phyloP scores from a whole-genome alignment of 2,888 invertebrate genomes.

The Oithona nana region DNA sequence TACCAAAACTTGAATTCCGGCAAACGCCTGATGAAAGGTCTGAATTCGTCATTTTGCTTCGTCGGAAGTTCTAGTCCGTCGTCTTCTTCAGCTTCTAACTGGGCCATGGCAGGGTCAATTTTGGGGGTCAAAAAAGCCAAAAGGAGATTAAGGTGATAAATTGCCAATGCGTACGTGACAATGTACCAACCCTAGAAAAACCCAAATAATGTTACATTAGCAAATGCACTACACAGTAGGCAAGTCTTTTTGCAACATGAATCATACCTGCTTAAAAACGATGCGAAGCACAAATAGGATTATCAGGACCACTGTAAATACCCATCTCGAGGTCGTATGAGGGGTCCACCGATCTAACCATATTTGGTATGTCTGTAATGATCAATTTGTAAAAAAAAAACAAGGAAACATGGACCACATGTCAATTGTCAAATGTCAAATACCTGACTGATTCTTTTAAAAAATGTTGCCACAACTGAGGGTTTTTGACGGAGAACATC shows the following conservation, averaged over 20 bases:
- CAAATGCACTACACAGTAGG: too few species aligned
- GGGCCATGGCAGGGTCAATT: constrained; percentile 83
- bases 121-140: constrained; percentile 99
- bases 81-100: constrained; percentile 55
- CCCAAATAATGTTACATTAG: too few species aligned
- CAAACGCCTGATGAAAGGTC: constrained; percentile 83
- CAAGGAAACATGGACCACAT: background rate
- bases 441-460: constrained; percentile 11
- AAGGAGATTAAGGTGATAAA: constrained; percentile 96
- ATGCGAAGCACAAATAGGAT: constrained; percentile 40
- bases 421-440: too few species aligned
- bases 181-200: constrained; percentile 92
- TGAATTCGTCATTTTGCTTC: constrained; percentile 85
- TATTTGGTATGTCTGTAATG: constrained; percentile 43
- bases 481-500: constrained; percentile 8
- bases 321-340: constrained; percentile 58
- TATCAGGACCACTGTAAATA: constrained; percentile 46
- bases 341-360: constrained; percentile 71
- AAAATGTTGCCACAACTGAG: constrained; percentile 1
- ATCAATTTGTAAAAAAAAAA: background rate
- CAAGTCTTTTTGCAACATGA: too few species aligned
- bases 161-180: constrained; percentile 93
- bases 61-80: constrained; percentile 91
- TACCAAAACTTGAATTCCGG: constrained; percentile 99
- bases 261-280: background rate